phyloP scores from a whole-genome alignment of 2,888 invertebrate species.

The Xestia rhomboidea region DNA sequence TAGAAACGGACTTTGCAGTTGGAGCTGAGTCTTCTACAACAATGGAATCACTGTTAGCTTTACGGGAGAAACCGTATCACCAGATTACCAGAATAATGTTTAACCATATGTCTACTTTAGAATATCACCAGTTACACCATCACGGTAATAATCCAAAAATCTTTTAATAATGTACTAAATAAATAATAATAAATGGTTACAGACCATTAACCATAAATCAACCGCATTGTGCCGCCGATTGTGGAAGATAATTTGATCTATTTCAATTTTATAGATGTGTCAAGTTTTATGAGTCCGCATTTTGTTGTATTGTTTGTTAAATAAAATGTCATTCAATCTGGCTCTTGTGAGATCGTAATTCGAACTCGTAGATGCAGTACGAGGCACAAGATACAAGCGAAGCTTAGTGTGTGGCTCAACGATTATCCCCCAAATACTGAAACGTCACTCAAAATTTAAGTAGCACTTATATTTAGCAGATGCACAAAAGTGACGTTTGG shows the following conservation, averaged over 20 bases:
- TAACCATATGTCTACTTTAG: not conserved
- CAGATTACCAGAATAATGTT: not conserved
- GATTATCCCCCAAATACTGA: too few species aligned
- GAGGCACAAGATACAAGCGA: too few species aligned
- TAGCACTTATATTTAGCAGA: too few species aligned
- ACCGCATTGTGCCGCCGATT: slow-evolving; percentile 7
- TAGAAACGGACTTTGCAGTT: not conserved
- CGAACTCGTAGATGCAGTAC: not conserved
- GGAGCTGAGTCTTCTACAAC: not conserved
- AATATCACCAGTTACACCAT: not conserved
- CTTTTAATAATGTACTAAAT: not conserved
- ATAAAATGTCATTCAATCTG: slow-evolving; percentile 15
- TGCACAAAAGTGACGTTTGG: too few species aligned
- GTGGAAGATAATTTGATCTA: slow-evolving; percentile 28
- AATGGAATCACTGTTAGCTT: not conserved
- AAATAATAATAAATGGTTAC: too few species aligned
- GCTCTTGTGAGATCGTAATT: not conserved
- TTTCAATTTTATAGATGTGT: slow-evolving; percentile 20
- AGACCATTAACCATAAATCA: slow-evolving; percentile 30
- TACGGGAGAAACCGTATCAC: not conserved
- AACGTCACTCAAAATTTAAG: too few species aligned
- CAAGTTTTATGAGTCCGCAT: slow-evolving; percentile 41
- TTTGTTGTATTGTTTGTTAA: slow-evolving; percentile 12
- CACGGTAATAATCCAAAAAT: not conserved
- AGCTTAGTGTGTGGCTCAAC: too few species aligned